Base-by-base conservation (phyloP, 2,797 vertebrate species). In the Phrynocephalus guinanensis region DNA sequence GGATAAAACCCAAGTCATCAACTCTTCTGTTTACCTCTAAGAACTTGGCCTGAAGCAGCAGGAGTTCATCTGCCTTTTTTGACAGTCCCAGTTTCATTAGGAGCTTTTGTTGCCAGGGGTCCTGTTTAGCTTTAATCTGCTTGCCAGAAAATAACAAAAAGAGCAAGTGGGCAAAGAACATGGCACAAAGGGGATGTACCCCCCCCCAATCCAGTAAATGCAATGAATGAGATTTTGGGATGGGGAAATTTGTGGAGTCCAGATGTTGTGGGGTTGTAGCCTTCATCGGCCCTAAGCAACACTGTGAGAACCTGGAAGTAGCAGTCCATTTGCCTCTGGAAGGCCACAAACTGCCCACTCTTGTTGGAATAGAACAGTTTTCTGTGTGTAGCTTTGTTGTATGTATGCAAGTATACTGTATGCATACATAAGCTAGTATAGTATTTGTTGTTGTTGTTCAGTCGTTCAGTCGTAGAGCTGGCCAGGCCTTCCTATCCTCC, bases 51-150 rank as follows among this genome's bases (percentile, higher is more conserved):
- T 96, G 95, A 92, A 96, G 89, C 78, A 92, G 92, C 88, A 98
- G 92, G 79, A 97, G 88, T 68, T 95, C 95, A 92, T 97, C 96
- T 2, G 95, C 85, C 91, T 88, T 95, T 89, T 92, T 95, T 66
- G 82, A 86, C 3, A 97, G 95, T 89, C 96, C 96, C 30, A 97
- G 92, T 93, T 97, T 97, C 30, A 93, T 93, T 82, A 96, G 8
- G 87, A 97, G 88, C 48, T 97, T 98, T 94, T 97, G 97, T 86
- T 97, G 96, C 95, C 97, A 98, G 2, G 94, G 97, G 93, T 98
- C 97, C 87, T n/a, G 91, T 93, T 94, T 96, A 87, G 97, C 96
- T 88, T 97, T 98, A 90, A 97, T 95, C 96, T 97, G 81, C 2
- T 68, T 90, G 85, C 90, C 18, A 89, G 83, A 89, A 79, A 88